phyloP scores from a whole-genome alignment of 2,113 vertebrate genomes.

The Corythaixoides concolor region DNA sequence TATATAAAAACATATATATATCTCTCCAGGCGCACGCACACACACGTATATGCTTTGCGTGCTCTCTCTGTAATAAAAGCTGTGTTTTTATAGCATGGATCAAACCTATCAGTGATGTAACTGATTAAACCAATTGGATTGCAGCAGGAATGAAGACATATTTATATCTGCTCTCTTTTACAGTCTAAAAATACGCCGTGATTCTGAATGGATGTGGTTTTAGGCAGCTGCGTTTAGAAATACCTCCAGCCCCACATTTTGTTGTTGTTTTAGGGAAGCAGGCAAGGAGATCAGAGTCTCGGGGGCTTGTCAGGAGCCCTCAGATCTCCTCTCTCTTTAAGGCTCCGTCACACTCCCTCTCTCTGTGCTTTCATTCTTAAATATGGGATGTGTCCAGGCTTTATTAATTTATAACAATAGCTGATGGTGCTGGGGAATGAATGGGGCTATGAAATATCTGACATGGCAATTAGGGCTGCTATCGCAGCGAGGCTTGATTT shows the following conservation, averaged over 20 bases:
- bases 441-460: conserved; percentile 10
- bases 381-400: neutral
- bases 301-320: neutral
- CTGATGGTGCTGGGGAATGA: conserved; percentile 37
- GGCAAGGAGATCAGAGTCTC: neutral
- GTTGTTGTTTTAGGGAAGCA: neutral
- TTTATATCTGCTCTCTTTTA: conserved; percentile 47
- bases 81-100: neutral
- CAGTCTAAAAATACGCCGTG: conserved; percentile 56
- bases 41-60: neutral
- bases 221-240: conserved; percentile 6
- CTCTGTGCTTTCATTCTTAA: conserved; percentile 28
- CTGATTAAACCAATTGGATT: conserved; percentile 48
- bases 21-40: neutral
- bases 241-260: neutral
- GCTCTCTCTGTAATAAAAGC: neutral
- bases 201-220: neutral
- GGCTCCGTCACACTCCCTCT: neutral
- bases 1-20: neutral
- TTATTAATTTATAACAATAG: conserved; percentile 54
- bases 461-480: conserved; percentile 27
- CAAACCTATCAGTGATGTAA: conserved; percentile 38
- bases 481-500: neutral
- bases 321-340: conserved; percentile 14
- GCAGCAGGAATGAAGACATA: conserved; percentile 12